These are phyloP conservation scores for Poicephalus gulielmi DNA, from an alignment of 2,113 vertebrate species.

Conservation along the genomic window DNA sequence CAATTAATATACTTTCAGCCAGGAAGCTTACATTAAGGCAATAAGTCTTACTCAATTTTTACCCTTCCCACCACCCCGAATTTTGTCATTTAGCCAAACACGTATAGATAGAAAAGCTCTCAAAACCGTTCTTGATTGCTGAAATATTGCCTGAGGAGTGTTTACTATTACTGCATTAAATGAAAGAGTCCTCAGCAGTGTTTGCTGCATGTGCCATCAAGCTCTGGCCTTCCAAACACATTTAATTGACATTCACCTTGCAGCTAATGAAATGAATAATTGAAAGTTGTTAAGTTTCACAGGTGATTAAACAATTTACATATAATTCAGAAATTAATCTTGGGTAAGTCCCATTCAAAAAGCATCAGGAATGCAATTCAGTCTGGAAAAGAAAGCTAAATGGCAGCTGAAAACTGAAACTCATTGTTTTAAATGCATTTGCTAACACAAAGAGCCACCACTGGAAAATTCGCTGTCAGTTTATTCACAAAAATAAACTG, in stretches of 20 bases:
- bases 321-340: conserved; percentile 52
- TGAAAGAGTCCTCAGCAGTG: background rate
- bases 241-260: conserved; percentile 37
- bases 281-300: conserved; percentile 42
- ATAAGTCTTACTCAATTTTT: conserved; percentile 41
- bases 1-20: conserved; percentile 43
- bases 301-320: conserved; percentile 62
- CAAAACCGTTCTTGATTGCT: conserved; percentile 42
- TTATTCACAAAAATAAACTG: background rate
- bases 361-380: background rate
- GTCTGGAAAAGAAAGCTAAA: background rate
- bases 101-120: conserved; percentile 36
- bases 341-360: conserved; percentile 1
- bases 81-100: conserved; percentile 49
- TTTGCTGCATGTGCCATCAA: conserved; percentile 44
- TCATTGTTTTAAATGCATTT: background rate
- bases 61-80: accelerated
- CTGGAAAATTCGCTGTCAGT: background rate
- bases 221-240: conserved; percentile 18
- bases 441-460: background rate
- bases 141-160: conserved; percentile 55
- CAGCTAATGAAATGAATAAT: conserved; percentile 54
- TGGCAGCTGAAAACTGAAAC: background rate
- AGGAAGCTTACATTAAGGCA: conserved; percentile 53
- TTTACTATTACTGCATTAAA: conserved; percentile 65